phyloP scores from a whole-genome alignment of 2,797 vertebrate genomes.

The Intellagama lesueurii region DNA sequence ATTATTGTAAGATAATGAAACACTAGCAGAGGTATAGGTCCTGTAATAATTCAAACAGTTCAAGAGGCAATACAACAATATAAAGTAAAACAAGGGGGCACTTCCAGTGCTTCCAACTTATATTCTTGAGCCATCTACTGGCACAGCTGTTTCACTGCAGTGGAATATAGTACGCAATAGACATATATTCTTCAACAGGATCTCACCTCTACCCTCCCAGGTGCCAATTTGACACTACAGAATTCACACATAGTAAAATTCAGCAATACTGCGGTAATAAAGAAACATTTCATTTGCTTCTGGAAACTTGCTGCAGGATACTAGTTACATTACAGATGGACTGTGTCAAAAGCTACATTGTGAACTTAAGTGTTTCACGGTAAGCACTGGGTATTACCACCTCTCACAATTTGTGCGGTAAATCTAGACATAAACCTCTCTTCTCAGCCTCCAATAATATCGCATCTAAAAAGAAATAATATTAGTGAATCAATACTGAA shows the following conservation, averaged over 20 bases:
- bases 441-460: background rate
- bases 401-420: background rate
- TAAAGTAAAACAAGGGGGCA: background rate
- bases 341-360: background rate
- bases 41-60: accelerated
- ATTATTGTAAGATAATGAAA: background rate
- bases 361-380: background rate
- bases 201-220: constrained; percentile 1
- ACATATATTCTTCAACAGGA: constrained; percentile 14
- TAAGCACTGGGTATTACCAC: background rate
- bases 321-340: background rate
- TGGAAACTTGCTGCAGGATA: background rate
- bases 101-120: background rate
- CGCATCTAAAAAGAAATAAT: constrained; percentile 10
- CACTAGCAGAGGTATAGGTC: accelerated
- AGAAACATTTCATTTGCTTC: constrained; percentile 25
- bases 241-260: constrained; percentile 1
- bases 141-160: constrained; percentile 54
- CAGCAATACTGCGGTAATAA: background rate
- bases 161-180: accelerated
- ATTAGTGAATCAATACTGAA: constrained; percentile 4
- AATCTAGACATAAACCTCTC: background rate
- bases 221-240: constrained; percentile 27
- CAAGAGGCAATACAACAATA: background rate
- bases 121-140: constrained; percentile 73